Evolutionary conservation across 2,888 invertebrate genomes (phyloP).

Genomic region (Drosophila limbata): DNA sequence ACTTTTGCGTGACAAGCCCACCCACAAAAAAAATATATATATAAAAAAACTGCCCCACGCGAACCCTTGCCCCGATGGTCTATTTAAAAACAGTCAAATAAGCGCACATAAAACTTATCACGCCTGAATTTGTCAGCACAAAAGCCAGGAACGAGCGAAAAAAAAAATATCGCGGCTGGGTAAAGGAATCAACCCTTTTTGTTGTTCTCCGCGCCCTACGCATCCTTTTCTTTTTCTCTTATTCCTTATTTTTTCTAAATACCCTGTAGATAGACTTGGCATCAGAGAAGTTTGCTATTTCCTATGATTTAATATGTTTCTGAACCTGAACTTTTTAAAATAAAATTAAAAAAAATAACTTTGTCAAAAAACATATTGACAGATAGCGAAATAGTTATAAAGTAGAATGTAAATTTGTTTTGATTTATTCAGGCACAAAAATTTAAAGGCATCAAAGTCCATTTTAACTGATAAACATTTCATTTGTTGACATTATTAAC

Average conservation of each 20-base stretch:
- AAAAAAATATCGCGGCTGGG: slow-evolving; percentile 41
- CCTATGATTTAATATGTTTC: too few relatives aligned
- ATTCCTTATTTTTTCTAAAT: slow-evolving; percentile 13
- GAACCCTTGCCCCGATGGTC: slow-evolving; percentile 58
- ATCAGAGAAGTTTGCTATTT: background rate
- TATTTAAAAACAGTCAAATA: slow-evolving; percentile 81
- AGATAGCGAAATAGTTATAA: too few relatives aligned
- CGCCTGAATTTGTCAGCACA: slow-evolving; percentile 84
- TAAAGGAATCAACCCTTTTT: slow-evolving; percentile 68
- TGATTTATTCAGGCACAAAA: too few relatives aligned
- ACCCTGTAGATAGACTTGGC: slow-evolving; percentile 27
- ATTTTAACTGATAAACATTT: too few relatives aligned
- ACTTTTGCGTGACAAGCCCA: slow-evolving; percentile 70
- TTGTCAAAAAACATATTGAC: too few relatives aligned
- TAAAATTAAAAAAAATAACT: background rate
- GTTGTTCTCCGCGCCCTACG: slow-evolving; percentile 24
- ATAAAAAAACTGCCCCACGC: slow-evolving; percentile 17
- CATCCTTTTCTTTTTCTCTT: slow-evolving; percentile 24
- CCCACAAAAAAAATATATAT: slow-evolving; percentile 31
- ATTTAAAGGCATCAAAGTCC: too few relatives aligned
- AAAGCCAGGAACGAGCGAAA: slow-evolving; percentile 60
- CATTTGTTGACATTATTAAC: too few relatives aligned
- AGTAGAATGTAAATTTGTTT: too few relatives aligned
- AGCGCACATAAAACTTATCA: slow-evolving; percentile 82
- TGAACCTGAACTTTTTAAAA: background rate